Evolutionary conservation across 30 jellyfish, hydroid and myxozoan species (phyloP), one percentile per base, ranked within the genome.

Genomic region (Chrysaora quinquecirrha): DNA sequence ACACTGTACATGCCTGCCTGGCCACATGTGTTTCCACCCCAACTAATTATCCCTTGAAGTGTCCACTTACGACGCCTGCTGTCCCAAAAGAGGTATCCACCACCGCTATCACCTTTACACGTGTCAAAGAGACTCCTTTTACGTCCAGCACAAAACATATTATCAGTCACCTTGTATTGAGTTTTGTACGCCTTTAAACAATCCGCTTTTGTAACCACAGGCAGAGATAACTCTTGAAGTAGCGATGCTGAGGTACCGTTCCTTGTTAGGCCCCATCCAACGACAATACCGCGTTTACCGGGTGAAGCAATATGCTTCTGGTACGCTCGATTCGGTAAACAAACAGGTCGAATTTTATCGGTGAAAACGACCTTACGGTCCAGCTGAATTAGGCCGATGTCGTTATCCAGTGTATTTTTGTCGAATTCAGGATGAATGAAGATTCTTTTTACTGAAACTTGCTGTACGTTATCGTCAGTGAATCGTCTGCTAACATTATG

Each of bases 81-180:
- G 79, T 95, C 99, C 82, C 85, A 86, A 68, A 95, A 88, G 38
- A 88, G 27, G 46, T 49, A 95, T 2, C 97, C 97, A 6, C 99
- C 99, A 9, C 99, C 99, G 34, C 97, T 88, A 84, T 95, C 99
- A 20, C 99, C 99, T 64, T 84, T 84, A 63, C 99, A 95, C 10
- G 99, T 95, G 80, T 95, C 99, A 48, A 83, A 90, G 38, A 52
- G 46, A 30, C 85, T 79, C 7, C 71, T 19, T 30, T 50, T 67
- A 3, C 71, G 85, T 16, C 99, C 99, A 3, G 99, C 99, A 49
- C 99, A 95, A 69, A 95, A 95, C 99, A 95, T 95, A 73, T 87
- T 95, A 14, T 83, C 85, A 3, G 99, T 95, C 22, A 95, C 90
- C 28, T 72, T 79, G 60, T 64, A 90, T 16, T 80, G 31, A 2